Evolutionary conservation across 2,888 invertebrate species (phyloP).

Genomic region (Cantharis rustica): DNA sequence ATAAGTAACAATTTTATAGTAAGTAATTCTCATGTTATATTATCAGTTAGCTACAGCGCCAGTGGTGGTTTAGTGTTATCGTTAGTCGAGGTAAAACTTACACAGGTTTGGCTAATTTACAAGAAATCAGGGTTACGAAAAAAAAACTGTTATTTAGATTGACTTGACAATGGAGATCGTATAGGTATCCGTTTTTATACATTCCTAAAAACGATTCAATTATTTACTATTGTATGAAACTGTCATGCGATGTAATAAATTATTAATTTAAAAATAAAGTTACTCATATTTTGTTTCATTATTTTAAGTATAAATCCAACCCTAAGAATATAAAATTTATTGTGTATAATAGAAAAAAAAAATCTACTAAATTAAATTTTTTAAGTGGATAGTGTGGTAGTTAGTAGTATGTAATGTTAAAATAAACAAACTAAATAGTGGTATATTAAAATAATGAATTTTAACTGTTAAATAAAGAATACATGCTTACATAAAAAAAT

Average conservation of each 20-base stretch:
- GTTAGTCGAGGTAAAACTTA: not conserved
- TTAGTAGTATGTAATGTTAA: too few relatives aligned
- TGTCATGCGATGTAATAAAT: not conserved
- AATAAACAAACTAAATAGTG: too few relatives aligned
- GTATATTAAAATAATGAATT: too few relatives aligned
- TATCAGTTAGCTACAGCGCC: not conserved
- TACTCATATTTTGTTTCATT: too few relatives aligned
- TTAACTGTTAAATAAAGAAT: too few relatives aligned
- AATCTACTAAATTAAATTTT: too few relatives aligned
- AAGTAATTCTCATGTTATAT: too few relatives aligned
- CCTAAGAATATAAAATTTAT: too few relatives aligned
- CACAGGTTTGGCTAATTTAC: not conserved
- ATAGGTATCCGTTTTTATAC: not conserved
- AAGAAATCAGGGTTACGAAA: not conserved
- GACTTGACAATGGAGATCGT: not conserved
- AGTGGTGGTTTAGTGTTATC: not conserved
- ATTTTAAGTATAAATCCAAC: not conserved
- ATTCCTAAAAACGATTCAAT: not conserved
- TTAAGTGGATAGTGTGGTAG: too few relatives aligned
- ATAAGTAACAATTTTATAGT: too few relatives aligned
- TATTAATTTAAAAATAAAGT: not conserved
- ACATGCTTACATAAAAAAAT: too few relatives aligned
- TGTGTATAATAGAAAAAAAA: too few relatives aligned
- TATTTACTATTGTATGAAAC: not conserved
- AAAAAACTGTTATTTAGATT: not conserved